Conservation (phyloP, 2,888 invertebrate species). For the Acleris literana region DNA sequence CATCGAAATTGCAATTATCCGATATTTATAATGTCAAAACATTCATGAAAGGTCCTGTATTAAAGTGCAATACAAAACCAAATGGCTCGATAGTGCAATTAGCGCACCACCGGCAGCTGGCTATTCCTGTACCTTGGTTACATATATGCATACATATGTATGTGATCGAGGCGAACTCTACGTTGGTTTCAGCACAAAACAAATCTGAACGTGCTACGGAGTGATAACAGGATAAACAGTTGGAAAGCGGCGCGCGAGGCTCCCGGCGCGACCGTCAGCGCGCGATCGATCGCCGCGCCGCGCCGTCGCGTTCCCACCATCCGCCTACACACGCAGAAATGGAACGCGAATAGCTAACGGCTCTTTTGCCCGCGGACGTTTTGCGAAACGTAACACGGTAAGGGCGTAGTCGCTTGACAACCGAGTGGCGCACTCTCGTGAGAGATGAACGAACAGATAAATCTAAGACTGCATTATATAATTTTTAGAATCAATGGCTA, state of each 20-base stretch:
- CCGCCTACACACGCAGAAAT: conserved; percentile 57
- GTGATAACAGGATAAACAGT: conserved; percentile 50
- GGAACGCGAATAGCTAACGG: conserved; percentile 59
- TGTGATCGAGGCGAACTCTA: neutral
- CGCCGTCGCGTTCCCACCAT: conserved; percentile 41
- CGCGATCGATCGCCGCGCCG: conserved; percentile 67
- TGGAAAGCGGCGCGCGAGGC: conserved; percentile 69
- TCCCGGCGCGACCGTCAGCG: conserved; percentile 52
- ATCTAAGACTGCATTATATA: conserved; percentile 53
- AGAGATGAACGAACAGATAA: conserved; percentile 79
- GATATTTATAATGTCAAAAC: conserved; percentile 21
- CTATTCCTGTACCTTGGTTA: neutral
- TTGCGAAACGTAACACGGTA: conserved; percentile 72
- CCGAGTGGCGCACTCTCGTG: conserved; percentile 82
- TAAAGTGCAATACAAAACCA: conserved; percentile 14
- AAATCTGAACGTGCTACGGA: conserved; percentile 46
- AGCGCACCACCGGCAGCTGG: neutral
- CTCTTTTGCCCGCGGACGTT: conserved; percentile 61
- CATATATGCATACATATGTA: neutral
- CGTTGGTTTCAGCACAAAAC: conserved; percentile 18
- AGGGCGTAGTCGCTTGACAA: conserved; percentile 72
- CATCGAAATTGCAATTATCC: conserved; percentile 22
- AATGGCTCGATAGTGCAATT: neutral
- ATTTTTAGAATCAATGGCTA: conserved; percentile 22
- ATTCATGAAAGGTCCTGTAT: conserved; percentile 16